Evolutionary conservation across 2,797 vertebrate genomes (phyloP), one percentile per base, ranked within the genome.

Genomic region (Paedocypris micromegethes): DNA sequence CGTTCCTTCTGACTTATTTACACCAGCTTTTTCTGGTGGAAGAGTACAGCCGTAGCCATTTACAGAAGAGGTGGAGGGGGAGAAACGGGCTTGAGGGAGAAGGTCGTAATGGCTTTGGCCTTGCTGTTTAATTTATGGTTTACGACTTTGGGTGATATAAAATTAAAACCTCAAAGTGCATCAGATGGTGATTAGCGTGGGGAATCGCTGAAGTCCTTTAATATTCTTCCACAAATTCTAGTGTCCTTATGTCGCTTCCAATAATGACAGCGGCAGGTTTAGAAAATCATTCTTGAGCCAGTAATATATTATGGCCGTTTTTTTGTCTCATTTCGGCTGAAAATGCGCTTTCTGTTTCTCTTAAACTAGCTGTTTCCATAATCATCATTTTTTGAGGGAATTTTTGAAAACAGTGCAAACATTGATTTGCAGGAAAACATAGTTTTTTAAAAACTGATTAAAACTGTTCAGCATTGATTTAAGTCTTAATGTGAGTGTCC

Each of bases 61-160:
- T 41, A 6, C 66, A 4, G 42, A 51, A 40, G 45, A 54, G 49
- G 1, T 37, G 42, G n/a, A 50, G 45, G 38, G 58, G 9, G 46
- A 68, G 73, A 80, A 73, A 64, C 38, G 7, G 56, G 60, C 58
- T 70, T 68, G 69, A 64, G 64, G 45, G 44, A 53, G 41, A 44
- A 73, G 77, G 75, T 71, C 64, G 62, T 83, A 84, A 88, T 86
- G 83, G 84, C 83, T 87, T 85, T 83, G 83, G 81, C 78, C 66
- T 77, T 78, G 66, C 73, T 85, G 84, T 84, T 84, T 87, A 83
- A 87, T 87, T 85, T 75, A 86, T 83, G 80, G 76, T 84, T 85
- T 78, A 84, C 82, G 78, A 82, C 80, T 78, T 86, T 86, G 83
- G 58, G 80, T 81, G 64, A 58, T 76, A 81, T 77, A 73, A 80